phyloP scores from a whole-genome alignment of 2,797 vertebrate genomes.

The Pangasius larnaudii region DNA sequence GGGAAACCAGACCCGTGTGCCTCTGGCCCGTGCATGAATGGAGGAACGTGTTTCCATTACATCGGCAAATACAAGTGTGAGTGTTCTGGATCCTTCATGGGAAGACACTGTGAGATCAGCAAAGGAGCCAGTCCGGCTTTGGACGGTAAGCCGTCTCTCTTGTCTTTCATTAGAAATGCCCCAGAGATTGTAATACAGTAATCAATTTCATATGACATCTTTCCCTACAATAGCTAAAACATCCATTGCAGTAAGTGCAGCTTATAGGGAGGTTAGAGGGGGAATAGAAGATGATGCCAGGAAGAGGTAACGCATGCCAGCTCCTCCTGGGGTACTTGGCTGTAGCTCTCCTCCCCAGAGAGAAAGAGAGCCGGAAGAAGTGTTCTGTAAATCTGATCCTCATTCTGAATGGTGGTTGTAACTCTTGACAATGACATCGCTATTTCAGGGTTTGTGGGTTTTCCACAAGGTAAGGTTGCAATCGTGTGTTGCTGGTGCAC shows the following conservation, averaged over 20 bases:
- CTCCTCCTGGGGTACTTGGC: constrained; percentile 39
- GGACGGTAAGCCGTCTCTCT: constrained; percentile 64
- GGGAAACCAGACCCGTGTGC: constrained; percentile 95
- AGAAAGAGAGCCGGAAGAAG: constrained; percentile 34
- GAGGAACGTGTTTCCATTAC: constrained; percentile 97
- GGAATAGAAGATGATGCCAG: constrained; percentile 41
- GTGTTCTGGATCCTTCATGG: constrained; percentile 84
- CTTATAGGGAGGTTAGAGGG: constrained; percentile 28
- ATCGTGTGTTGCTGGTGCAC: constrained; percentile 39
- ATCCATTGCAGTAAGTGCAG: constrained; percentile 35
- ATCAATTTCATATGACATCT: constrained; percentile 26
- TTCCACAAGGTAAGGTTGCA: constrained; percentile 40
- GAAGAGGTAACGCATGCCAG: constrained; percentile 46
- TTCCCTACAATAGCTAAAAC: constrained; percentile 26
- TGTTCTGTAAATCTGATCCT: constrained; percentile 49
- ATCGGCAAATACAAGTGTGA: constrained; percentile 98
- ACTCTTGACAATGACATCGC: constrained; percentile 41
- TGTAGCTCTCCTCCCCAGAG: constrained; percentile 28
- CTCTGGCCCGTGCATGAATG: constrained; percentile 92
- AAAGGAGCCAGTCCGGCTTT: constrained; percentile 58
- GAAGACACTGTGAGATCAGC: constrained; percentile 90
- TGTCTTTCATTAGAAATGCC: constrained; percentile 21
- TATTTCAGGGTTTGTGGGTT: constrained; percentile 39
- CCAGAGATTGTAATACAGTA: constrained; percentile 3
- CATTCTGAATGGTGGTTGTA: constrained; percentile 44